Percentiles rank a stretch among this genome's conserved stretches.
phyloP scores from a whole-genome alignment of 2,797 vertebrate species.

The Chloroceryle inda region DNA sequence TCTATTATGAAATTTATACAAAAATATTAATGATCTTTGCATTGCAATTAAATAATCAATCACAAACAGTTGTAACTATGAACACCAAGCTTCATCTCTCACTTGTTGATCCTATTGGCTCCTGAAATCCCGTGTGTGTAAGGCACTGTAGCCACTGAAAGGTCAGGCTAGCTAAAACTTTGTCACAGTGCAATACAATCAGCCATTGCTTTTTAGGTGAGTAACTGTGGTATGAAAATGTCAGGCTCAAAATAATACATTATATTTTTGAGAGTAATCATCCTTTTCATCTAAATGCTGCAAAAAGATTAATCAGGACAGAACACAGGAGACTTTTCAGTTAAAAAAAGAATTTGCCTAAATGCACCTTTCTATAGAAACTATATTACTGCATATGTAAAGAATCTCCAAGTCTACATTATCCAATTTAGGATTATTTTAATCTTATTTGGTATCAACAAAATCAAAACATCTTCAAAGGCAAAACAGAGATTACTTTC shows the following conservation, averaged over 20 bases:
- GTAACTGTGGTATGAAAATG: neutral
- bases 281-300: neutral
- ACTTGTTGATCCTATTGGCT: neutral
- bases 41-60: neutral
- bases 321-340: neutral
- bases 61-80: neutral
- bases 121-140: neutral
- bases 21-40: too few species aligned
- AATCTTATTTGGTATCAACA: neutral
- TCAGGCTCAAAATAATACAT: neutral
- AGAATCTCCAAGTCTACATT: neutral
- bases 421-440: neutral
- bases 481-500: neutral
- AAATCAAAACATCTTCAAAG: neutral
- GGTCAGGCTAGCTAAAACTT: neutral
- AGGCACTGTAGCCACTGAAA: neutral
- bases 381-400: neutral
- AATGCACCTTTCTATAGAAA: neutral
- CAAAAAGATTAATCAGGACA: neutral
- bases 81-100: neutral
- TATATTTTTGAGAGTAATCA: neutral
- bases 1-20: neutral
- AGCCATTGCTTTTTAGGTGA: neutral
- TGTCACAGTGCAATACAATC: neutral
- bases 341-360: neutral